Base-by-base conservation (phyloP, 2,888 invertebrate genomes). In the Hanleya hanleyi region DNA sequence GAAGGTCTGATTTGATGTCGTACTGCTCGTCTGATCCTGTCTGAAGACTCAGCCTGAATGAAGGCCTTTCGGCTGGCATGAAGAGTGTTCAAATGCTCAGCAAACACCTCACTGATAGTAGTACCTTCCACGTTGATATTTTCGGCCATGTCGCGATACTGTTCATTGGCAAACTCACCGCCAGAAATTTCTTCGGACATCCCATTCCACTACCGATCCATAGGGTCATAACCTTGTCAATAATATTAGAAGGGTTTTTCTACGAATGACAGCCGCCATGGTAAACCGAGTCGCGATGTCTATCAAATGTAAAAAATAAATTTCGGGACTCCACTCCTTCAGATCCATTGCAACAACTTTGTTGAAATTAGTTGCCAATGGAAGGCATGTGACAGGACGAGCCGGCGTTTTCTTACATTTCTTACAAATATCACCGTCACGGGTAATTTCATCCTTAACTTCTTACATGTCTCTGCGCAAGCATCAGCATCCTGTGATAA, bases 151-250 rank as follows among this genome's bases (percentile, higher is more conserved):
- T 75, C 69, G 18, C 69, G 37, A 49, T 70, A 74, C 33, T 70
- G 41, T 29, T 75, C 75, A 67, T 75, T 75, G 26, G 70, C 77
- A 77, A 77, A 75, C 47, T 75, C 73, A 9, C 69, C 73, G 36
- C 75, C 73, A 70, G 67, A 37, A 75, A 70, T 47, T 49, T 47
- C 38, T 33, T 51, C 1, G 69, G 71, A 12, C 69, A 37, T 51
- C 72, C 72, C 36, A 72, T 69, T 49, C 71, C 69, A 65, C 61
- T 73, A 15, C 71, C 74, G 47, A 70, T 73, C 73, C 75, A 75
- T 4, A 71, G 29, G 12, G 36, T 75, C 62, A 75, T 50, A 15
- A 73, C 51, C 22, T 77, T 72, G 12, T 72, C 71, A 26, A 72
- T 49, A 51, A 61, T 37, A 65, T 68, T 26, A 75, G 71, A 71